These are phyloP conservation scores for Eustalomyia histrio DNA, from an alignment of 2,888 invertebrate genomes.

Conservation along the genomic window DNA sequence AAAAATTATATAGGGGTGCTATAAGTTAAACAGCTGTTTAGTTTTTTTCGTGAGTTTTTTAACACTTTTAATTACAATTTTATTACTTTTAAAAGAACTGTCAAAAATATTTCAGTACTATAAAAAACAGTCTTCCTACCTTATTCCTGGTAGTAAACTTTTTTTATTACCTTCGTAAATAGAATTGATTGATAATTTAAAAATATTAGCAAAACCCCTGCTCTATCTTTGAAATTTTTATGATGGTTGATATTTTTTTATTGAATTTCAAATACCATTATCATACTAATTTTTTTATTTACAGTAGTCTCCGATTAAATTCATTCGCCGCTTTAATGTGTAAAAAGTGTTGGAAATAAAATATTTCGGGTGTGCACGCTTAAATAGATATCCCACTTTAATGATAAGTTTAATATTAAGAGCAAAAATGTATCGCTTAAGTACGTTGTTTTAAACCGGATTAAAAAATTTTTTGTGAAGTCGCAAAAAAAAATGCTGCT, in stretches of 20 bases:
- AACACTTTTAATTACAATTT: slow-evolving; percentile 73
- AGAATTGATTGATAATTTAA: slow-evolving; percentile 45
- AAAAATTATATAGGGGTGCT: background rate
- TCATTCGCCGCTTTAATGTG: no score
- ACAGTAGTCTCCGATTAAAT: no score
- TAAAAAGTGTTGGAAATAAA: no score
- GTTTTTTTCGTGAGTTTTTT: slow-evolving; percentile 60
- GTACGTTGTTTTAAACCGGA: no score
- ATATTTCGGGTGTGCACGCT: no score
- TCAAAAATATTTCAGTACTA: slow-evolving; percentile 30
- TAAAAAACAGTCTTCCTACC: slow-evolving; percentile 11
- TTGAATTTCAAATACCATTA: slow-evolving; percentile 1
- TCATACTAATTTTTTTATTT: background rate
- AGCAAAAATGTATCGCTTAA: no score
- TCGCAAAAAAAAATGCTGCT: no score
- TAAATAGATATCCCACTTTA: no score
- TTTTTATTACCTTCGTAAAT: slow-evolving; percentile 16
- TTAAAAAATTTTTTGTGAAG: no score
- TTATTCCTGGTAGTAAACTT: background rate
- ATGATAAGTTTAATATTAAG: no score
- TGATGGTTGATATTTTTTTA: slow-evolving; percentile 14
- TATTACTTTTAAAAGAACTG: slow-evolving; percentile 60
- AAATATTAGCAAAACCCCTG: background rate
- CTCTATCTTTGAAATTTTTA: slow-evolving; percentile 10
- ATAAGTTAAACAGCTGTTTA: slow-evolving; percentile 60